Evolutionary conservation across 2,888 invertebrate genomes (phyloP), one percentile per base, ranked within the genome.

Genomic region (Rhamnusium bicolor): DNA sequence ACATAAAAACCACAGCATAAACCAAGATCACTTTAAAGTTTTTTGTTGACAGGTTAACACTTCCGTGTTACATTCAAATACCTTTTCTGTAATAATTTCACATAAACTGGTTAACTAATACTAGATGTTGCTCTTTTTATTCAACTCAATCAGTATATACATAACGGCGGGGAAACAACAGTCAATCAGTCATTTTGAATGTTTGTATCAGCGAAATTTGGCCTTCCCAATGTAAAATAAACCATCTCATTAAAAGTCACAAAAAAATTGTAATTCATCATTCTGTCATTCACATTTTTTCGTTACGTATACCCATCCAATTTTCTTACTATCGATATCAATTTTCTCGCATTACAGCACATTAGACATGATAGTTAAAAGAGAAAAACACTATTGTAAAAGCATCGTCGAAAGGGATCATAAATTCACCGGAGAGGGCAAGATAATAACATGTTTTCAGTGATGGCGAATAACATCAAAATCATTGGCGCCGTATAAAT

Each of bases 351-450:
- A 63, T 63, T 63, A 63, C 49, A 27, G 21, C 63, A 51, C 63
- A 47, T 51, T 51, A 27, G 49, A 51, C 63, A n/a, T 16, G 49
- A 63, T 63, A 63, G 49, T 63, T 49, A 51, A 61, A 61, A 62
- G 62, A 47, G 62, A 47, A 62, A 63, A 63, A 63, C 63, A 63
- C 63, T 27, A 63, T 63, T 63, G 63, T 63, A 49, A 49, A 63
- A 49, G 29, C 51, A 49, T 27, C 60, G 49, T 2, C 24, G 24
- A 63, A 63, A 51, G 49, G 49, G 27, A 63, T 63, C 63, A 63
- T 63, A 63, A 63, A 63, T 63, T 46, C 14, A 49, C 27, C 49
- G 51, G 49, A 51, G 10, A 51, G 27, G 24, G 24, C 47, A 19
- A 8, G 24, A 54, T 54, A 54, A 54, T 54, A 54, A 54, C 54